A percentile compares a stretch with the other conserved stretches of the same genome.
Conservation (phyloP, 2,113 vertebrate species). For the Chloropsis hardwickii region DNA sequence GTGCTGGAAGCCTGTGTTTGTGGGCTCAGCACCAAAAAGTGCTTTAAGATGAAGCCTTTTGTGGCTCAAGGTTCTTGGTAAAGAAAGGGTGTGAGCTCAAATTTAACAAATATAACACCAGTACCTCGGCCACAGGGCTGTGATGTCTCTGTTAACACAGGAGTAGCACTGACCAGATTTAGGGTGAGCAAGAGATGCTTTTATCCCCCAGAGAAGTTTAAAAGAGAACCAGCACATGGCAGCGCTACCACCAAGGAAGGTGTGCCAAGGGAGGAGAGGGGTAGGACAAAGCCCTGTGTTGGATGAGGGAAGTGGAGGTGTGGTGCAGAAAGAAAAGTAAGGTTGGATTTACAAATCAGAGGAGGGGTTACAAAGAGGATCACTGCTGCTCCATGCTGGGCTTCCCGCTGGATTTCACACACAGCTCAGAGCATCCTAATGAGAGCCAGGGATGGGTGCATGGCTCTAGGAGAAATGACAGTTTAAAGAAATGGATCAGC, state of each 20-base stretch:
- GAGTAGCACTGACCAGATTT: background rate
- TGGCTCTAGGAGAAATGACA: background rate
- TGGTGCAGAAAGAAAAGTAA: background rate
- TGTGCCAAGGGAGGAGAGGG: background rate
- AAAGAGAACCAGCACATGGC: background rate
- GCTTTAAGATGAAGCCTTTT: background rate
- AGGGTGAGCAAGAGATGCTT: background rate
- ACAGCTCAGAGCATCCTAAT: background rate
- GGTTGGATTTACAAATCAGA: background rate
- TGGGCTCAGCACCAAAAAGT: background rate
- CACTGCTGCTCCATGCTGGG: background rate
- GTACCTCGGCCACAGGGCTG: background rate
- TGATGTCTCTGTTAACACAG: background rate
- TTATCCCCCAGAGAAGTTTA: background rate
- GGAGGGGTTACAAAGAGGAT: background rate
- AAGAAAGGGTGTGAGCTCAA: background rate
- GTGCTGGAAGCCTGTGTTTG: background rate
- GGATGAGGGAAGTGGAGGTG: background rate
- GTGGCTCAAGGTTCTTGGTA: background rate
- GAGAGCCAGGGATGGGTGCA: background rate
- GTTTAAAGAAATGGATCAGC: background rate
- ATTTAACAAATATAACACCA: background rate
- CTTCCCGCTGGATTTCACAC: background rate
- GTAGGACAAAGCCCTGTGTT: accelerated
- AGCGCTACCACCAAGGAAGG: background rate